Base-by-base conservation (phyloP, 2,888 invertebrate species). In the Conops quadrifasciatus region DNA sequence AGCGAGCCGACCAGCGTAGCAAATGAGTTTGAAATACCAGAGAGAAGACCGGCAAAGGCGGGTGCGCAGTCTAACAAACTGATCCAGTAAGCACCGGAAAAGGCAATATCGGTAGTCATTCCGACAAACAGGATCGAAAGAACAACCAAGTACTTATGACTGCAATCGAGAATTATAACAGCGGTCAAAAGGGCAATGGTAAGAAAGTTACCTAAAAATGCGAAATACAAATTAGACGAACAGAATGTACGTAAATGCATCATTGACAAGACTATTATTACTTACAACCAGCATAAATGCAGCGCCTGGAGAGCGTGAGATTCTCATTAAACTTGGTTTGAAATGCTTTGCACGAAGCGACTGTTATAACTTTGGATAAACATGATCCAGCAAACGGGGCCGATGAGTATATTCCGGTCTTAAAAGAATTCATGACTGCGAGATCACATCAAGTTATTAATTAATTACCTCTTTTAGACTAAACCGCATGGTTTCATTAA, bases 51-150 rank as follows among this genome's bases (percentile, higher is more conserved):
- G 1, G 87, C 83, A 77, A 82, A 87, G 2, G 85, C 82, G 1
- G 88, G 88, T 1, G 87, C 87, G 67, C 88, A 78, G 73, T 87
- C 87, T 24, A 88, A 80, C 51, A 86, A 80, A 71, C 86, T 87
- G 11, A 87, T 81, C 80, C 87, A 83, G 75, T 87, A 88, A 1
- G 86, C 87, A 9, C 85, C 87, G 24, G 85, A 82, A 72, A 87
- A 87, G 21, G 82, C 83, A 43, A 87, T 73, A 71, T 87, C 87
- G 2, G 82, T 78, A 16, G 82, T 76, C 2, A 80, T 80, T 43
- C 86, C 86, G 69, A 85, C 74, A 1, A 84, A 70, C 1, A 85
- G 78, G 13, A 84, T 79, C 26, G 85, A 74, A 1, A 81, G 26
- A 2, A 87, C 81, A 2, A 86, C 85, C 15, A 82, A 30, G 36